Base-by-base conservation (phyloP, 2,888 invertebrate species). In the Acrocera orbiculus region DNA sequence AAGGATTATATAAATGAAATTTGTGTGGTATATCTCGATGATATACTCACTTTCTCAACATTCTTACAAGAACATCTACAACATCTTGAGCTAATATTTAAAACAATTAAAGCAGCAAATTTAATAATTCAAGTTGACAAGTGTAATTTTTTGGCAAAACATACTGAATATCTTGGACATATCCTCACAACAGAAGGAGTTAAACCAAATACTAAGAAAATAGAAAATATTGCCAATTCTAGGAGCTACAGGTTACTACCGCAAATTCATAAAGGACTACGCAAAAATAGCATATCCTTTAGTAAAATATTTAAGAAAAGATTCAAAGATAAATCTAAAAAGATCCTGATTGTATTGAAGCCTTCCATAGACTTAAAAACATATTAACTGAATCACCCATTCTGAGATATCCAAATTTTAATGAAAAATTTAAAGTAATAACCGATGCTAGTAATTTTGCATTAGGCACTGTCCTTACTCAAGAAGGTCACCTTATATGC, bases 41-140 rank as follows among this genome's bases (percentile, higher is more conserved):
- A 36, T 16, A 32, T 32, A 2, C 22, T 36, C 5, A 38, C 35
- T 4, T 38, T 34, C 13, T 29, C 28, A 11, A 42, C 34, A 10
- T 26, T 38, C 9, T 28, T 51, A 8, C 40, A 49, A 36, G 47
- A 50, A 38, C 49, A 49, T 32, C 37, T 43, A 8, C 30, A 35
- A 27, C 39, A 30, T 13, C 32, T 47, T 22, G 37, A 38, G 26
- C 27, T 30, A 30, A 44, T 49, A 4, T 44, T 49, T 24, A 28
- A 46, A 22, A 22, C 4, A 22, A 10, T 3, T 2, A 8, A 16
- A 13, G 28, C 27, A 16, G n/a, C 11, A 11, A 34, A 34, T 28
- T 16, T 33, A 13, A 36, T 33, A n/a, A 36, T 33, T 6, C 30
- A 37, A 10, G 10, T 33, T 5, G 36, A 33, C 14, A 37, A 37